Conservation (phyloP, 1,140 invertebrate genomes). For the Dendroctonus ponderosae region DNA sequence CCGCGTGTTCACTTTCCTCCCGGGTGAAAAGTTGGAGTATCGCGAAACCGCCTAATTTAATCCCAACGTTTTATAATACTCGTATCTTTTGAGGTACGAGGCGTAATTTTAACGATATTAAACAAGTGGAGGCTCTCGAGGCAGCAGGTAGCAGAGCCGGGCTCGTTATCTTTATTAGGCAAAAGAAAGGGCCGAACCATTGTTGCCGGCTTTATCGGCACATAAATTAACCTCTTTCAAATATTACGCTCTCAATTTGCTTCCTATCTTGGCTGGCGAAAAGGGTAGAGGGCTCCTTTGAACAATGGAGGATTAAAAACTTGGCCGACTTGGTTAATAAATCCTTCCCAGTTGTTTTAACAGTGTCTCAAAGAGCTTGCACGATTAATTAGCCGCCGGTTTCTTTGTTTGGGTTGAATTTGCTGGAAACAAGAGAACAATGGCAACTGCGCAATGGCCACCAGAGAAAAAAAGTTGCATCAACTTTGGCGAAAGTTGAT, state of each 20-base stretch:
- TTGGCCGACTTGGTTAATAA: no score
- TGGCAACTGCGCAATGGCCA: no score
- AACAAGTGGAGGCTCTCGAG: slow-evolving; percentile 27
- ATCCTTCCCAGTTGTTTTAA: no score
- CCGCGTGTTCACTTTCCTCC: no score
- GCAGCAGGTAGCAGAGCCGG: slow-evolving; percentile 32
- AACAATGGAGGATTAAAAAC: no score
- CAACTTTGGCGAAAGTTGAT: no score
- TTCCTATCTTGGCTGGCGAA: slow-evolving; percentile 1
- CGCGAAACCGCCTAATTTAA: slow-evolving; percentile 29
- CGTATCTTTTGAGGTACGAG: slow-evolving; percentile 31
- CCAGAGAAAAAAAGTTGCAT: no score
- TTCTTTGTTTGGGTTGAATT: no score
- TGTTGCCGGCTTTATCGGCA: slow-evolving; percentile 28
- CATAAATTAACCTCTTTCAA: slow-evolving; percentile 13
- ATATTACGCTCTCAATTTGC: slow-evolving; percentile 2
- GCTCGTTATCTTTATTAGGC: slow-evolving; percentile 39
- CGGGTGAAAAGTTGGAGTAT: slow-evolving; percentile 14
- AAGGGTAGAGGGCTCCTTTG: no score
- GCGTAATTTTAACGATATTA: slow-evolving; percentile 38
- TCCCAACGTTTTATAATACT: slow-evolving; percentile 27
- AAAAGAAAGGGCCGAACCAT: slow-evolving; percentile 23
- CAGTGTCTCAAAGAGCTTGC: no score
- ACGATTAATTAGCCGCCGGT: no score
- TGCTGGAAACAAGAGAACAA: no score